These are phyloP conservation scores for Equus przewalskii DNA, from an alignment of 2,113 vertebrate genomes.

Conservation along the genomic window DNA sequence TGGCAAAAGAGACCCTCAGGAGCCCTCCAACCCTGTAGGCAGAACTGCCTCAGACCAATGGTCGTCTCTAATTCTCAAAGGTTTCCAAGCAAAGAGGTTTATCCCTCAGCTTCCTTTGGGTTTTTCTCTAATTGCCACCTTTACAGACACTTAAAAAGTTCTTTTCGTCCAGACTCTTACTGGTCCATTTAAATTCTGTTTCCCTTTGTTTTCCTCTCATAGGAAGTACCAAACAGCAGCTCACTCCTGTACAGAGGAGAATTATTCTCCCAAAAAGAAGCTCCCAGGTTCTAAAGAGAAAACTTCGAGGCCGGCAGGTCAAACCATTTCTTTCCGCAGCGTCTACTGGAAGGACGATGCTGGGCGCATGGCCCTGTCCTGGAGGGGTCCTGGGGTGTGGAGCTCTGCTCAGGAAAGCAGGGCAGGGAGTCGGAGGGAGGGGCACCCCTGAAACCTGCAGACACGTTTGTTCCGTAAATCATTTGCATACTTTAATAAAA, in stretches of 20 bases:
- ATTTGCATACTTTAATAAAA: neutral
- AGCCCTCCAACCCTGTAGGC: neutral
- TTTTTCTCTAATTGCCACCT: neutral
- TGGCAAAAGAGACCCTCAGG: neutral
- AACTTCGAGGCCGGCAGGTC: neutral
- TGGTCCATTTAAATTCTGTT: neutral
- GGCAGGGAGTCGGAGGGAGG: neutral
- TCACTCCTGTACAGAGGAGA: neutral
- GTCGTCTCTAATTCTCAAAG: neutral
- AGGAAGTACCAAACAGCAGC: neutral
- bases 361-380: neutral
- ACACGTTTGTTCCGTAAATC: neutral
- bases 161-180: too few species aligned
- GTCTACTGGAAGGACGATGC: rapidly evolving
- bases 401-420: neutral
- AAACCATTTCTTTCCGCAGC: neutral
- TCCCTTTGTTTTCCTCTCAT: neutral
- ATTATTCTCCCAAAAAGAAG: neutral
- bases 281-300: too few species aligned
- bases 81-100: neutral
- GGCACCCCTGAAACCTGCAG: neutral
- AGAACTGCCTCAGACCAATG: neutral
- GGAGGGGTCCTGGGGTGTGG: neutral
- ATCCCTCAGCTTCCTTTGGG: neutral
- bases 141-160: neutral